Percentiles rank a stretch among this genome's conserved stretches.
Evolutionary conservation across 2,797 vertebrate genomes (phyloP).

Genomic region (Limosa lapponica): DNA sequence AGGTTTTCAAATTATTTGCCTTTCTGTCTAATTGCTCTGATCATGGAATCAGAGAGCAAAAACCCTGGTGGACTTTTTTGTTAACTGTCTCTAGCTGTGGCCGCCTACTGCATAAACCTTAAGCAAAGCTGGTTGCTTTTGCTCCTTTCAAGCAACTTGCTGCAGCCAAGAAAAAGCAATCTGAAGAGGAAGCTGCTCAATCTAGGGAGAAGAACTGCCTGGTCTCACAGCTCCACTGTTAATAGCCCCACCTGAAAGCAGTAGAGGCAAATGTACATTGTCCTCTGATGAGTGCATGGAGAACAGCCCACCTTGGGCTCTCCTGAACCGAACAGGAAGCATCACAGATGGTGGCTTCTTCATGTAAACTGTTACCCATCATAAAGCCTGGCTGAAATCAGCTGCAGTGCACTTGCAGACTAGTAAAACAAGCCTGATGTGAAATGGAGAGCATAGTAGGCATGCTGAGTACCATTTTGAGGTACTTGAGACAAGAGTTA

Average conservation of each 20-base stretch:
- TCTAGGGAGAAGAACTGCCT: background rate
- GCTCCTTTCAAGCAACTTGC: background rate
- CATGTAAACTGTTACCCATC: background rate
- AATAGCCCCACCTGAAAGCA: background rate
- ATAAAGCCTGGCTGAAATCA: background rate
- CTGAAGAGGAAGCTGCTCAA: background rate
- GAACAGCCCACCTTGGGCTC: background rate
- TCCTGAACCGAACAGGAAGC: background rate
- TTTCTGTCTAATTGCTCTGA: background rate
- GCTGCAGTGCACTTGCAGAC: background rate
- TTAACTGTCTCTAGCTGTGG: background rate
- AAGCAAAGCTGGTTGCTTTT: background rate
- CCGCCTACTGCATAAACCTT: background rate
- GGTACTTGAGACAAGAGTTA: background rate
- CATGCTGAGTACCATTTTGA: background rate
- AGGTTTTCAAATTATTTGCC: background rate
- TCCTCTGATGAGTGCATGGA: background rate
- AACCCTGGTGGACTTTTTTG: background rate
- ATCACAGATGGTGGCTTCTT: background rate
- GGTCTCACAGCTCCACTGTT: background rate
- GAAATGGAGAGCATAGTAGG: background rate
- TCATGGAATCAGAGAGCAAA: background rate
- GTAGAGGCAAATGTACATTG: background rate
- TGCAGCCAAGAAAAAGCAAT: background rate
- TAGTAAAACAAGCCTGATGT: background rate